phyloP scores from a whole-genome alignment of 2,113 vertebrate genomes.

The Gymnorhina tibicen region DNA sequence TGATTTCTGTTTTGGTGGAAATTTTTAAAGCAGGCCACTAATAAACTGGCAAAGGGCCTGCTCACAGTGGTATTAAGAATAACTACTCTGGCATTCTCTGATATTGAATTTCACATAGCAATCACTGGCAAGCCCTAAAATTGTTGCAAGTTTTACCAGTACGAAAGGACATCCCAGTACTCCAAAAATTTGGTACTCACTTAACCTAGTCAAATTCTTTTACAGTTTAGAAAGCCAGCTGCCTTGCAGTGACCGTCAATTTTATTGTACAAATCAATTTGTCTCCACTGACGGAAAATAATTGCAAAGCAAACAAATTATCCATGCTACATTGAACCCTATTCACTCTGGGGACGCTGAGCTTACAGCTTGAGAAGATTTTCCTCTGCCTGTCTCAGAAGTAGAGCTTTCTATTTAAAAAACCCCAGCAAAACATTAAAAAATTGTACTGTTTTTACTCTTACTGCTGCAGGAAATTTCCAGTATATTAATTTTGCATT shows the following conservation, averaged over 20 bases:
- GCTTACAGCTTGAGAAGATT: constrained; percentile 67
- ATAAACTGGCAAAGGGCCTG: neutral
- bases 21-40: neutral
- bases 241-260: constrained; percentile 67
- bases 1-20: neutral
- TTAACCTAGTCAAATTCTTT: constrained; percentile 70
- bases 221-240: constrained; percentile 58
- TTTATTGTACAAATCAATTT: constrained; percentile 89
- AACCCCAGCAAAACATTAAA: neutral
- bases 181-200: constrained; percentile 10
- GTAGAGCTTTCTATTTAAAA: neutral
- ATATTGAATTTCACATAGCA: neutral
- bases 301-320: constrained; percentile 99
- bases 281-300: constrained; percentile 96
- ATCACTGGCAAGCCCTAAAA: neutral
- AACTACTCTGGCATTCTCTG: neutral
- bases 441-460: neutral
- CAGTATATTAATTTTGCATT: constrained; percentile 31
- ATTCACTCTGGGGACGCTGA: constrained; percentile 75
- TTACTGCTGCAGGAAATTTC: neutral
- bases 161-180: neutral
- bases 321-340: constrained; percentile 82
- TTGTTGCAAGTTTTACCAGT: neutral
- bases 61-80: neutral
- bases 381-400: constrained; percentile 43